Evolutionary conservation across 2,797 vertebrate genomes (phyloP).

Genomic region (Alfaro cultratus): DNA sequence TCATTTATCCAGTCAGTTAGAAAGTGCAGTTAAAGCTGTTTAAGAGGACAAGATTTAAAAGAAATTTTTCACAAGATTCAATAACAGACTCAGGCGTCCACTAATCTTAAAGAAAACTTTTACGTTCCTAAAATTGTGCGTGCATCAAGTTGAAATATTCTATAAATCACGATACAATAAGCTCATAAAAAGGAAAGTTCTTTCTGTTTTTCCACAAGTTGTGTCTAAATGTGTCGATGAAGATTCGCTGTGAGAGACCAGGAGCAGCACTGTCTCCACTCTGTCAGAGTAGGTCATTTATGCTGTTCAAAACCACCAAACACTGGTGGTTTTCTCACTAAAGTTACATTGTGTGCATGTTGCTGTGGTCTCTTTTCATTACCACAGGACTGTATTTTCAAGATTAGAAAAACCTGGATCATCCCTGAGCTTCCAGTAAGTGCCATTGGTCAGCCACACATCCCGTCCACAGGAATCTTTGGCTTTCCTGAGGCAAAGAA

Average conservation of each 20-base stretch:
- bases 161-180: constrained; percentile 26
- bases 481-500: constrained; percentile 78
- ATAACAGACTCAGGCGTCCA: neutral
- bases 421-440: constrained; percentile 90
- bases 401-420: constrained; percentile 88
- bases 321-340: neutral
- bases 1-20: neutral
- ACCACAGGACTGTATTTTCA: constrained; percentile 87
- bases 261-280: constrained; percentile 65
- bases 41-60: neutral
- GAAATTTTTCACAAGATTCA: constrained; percentile 1
- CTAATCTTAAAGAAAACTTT: constrained; percentile 31
- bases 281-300: constrained; percentile 64
- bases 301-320: constrained; percentile 40
- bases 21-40: neutral
- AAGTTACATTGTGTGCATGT: neutral
- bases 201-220: neutral
- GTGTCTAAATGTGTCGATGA: neutral
- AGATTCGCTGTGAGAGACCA: constrained; percentile 46
- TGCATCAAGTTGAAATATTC: constrained; percentile 12
- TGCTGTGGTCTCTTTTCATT: constrained; percentile 49
- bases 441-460: constrained; percentile 89
- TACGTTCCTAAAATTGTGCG: neutral
- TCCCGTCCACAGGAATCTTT: constrained; percentile 87
- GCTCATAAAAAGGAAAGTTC: constrained; percentile 24